Evolutionary conservation across 35 echinoderm and acorn worm species (phyloP), one percentile per base, ranked within the genome.

Genomic region (Ophiothrix spiculata): DNA sequence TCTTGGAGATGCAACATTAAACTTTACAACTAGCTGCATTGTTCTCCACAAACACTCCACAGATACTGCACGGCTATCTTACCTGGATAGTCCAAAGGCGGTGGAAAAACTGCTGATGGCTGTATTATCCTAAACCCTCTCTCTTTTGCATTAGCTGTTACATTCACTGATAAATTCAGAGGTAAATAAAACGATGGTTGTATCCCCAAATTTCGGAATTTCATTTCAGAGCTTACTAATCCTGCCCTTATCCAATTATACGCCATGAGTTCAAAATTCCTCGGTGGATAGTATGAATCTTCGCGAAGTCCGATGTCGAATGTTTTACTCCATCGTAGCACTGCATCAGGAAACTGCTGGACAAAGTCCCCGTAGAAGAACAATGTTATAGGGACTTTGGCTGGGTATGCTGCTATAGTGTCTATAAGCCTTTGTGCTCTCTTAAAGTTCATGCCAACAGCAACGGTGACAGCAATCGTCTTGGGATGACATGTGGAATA

Each of bases 361-460:
- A 88, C 86, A 77, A 88, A 88, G 86, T 88, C 86, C 1, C 86
- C 86, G 25, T 88, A 88, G 12, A 88, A 34, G 23, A 88, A 88
- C 49, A 88, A 39, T 0, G 86, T 79, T 23, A 88, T 36, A 14
- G 86, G 86, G 21, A 88, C n/a, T 41, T 46, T 29, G 21, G 33
- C 21, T 37, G 4, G 42, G 60, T 88, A 88, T 15, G 76, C 86
- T 32, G 36, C 78, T 11, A 77, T 40, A 0, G 86, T 77, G 35
- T 40, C 31, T 14, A 88, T 40, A 15, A 88, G 21, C 54, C 81
- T 88, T 21, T 74, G 77, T 40, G 86, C 86, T 35, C 41, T 32
- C 63, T 88, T 88, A 35, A 56, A 19, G 77, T 81, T 88, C 86
- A 88, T 88, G 13, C 86, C 86, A 21, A 88, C 77, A 23, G 77